Conservation (phyloP, 2,888 invertebrate genomes). For the Buathra laborator region DNA sequence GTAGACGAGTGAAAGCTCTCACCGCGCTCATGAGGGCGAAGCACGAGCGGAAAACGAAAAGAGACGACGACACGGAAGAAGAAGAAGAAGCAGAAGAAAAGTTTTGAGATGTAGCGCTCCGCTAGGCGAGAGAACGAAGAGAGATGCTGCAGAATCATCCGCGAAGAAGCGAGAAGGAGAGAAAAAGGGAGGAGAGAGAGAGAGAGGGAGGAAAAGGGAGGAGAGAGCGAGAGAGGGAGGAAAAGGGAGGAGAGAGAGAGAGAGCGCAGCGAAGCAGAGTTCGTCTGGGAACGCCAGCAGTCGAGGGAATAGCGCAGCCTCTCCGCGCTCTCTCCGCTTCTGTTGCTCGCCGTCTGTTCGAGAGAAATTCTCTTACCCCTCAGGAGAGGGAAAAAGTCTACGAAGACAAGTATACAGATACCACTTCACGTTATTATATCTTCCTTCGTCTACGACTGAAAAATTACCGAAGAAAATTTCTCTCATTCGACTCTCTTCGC, state of each 20-base stretch:
- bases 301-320: conserved; percentile 1
- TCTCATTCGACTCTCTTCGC: conserved; percentile 1
- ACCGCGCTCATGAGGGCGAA: conserved; percentile 13
- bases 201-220: background rate
- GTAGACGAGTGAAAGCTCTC: conserved; percentile 51
- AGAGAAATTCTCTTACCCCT: conserved; percentile 24
- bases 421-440: conserved; percentile 49
- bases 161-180: too few relatives aligned
- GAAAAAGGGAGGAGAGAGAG: background rate
- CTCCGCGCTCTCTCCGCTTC: background rate
- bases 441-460: conserved; percentile 24
- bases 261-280: background rate
- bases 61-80: conserved; percentile 39
- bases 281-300: background rate
- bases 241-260: background rate
- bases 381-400: conserved; percentile 17
- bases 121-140: conserved; percentile 3
- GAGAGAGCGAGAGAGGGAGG: background rate
- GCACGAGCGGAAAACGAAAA: conserved; percentile 37
- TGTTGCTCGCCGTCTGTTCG: conserved; percentile 3
- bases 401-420: background rate
- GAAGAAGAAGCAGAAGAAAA: conserved; percentile 45
- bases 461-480: conserved; percentile 48
- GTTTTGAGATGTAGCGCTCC: conserved; percentile 27
- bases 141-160: too few relatives aligned